Percentiles rank a stretch among this genome's conserved stretches.
These are phyloP conservation scores for Todiramphus chloris DNA, from an alignment of 2,113 vertebrate species.

Conservation along the genomic window DNA sequence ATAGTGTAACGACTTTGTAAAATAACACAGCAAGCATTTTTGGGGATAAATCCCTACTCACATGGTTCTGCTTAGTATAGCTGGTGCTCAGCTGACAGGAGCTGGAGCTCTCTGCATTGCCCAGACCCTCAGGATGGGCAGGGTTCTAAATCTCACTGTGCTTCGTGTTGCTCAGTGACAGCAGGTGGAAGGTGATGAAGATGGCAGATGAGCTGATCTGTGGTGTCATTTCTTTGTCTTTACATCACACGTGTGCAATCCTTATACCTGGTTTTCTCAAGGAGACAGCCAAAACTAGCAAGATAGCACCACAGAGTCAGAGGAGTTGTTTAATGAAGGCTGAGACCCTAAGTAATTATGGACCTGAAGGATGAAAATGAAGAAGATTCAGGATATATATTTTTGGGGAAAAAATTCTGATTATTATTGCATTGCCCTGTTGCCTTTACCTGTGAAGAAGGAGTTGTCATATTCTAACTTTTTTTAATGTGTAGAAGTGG, in stretches of 20 bases:
- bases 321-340: not conserved
- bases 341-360: not conserved
- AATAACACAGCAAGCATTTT: not conserved
- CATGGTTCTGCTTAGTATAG: not conserved
- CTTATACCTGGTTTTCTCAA: not conserved
- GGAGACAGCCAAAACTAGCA: not conserved
- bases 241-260: not conserved
- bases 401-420: accelerated
- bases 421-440: not conserved
- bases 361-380: not conserved
- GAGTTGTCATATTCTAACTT: not conserved
- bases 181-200: not conserved
- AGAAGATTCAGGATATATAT: not conserved
- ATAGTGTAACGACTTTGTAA: not conserved
- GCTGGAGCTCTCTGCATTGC: not conserved
- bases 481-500: not conserved
- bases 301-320: not conserved
- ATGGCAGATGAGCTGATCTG: not conserved
- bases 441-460: not conserved
- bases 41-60: not conserved
- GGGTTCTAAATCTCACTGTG: not conserved
- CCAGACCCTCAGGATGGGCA: not conserved
- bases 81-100: not conserved
- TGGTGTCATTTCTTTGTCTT: not conserved
- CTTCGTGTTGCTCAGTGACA: not conserved